Conservation (phyloP, 1,140 invertebrate species). For the Dendrolimus kikuchii region DNA sequence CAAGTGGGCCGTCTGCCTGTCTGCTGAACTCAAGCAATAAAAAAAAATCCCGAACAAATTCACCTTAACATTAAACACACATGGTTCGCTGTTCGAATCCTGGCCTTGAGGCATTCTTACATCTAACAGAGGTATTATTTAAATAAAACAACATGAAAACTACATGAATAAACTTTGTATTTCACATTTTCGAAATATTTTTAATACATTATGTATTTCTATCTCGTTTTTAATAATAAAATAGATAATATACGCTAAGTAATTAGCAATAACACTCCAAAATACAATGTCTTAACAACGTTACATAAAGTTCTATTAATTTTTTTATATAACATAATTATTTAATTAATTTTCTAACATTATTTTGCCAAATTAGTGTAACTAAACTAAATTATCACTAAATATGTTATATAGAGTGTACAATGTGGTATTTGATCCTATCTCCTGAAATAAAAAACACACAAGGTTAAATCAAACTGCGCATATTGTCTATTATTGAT, state of each 20-base stretch:
- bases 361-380: constrained; percentile 14
- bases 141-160: constrained; percentile 45
- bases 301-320: constrained; percentile 27
- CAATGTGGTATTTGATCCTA: constrained; percentile 7
- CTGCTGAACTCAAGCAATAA: no score
- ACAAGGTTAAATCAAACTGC: no score
- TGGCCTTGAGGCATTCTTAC: no score
- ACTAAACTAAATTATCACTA: constrained; percentile 20
- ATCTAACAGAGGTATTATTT: not conserved
- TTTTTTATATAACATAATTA: constrained; percentile 23
- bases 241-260: constrained; percentile 58
- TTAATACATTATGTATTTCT: constrained; percentile 48
- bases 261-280: constrained; percentile 60
- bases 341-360: constrained; percentile 18
- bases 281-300: constrained; percentile 57
- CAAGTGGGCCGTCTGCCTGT: no score
- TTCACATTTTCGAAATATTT: constrained; percentile 57
- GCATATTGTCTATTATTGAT: no score
- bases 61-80: no score
- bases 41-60: no score
- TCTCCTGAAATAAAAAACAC: no score
- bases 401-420: constrained; percentile 16
- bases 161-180: constrained; percentile 69
- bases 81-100: no score
- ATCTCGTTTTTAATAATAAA: constrained; percentile 49